These are phyloP conservation scores for Peromyscus polionotus DNA, from an alignment of 2,113 vertebrate species.

Conservation along the genomic window DNA sequence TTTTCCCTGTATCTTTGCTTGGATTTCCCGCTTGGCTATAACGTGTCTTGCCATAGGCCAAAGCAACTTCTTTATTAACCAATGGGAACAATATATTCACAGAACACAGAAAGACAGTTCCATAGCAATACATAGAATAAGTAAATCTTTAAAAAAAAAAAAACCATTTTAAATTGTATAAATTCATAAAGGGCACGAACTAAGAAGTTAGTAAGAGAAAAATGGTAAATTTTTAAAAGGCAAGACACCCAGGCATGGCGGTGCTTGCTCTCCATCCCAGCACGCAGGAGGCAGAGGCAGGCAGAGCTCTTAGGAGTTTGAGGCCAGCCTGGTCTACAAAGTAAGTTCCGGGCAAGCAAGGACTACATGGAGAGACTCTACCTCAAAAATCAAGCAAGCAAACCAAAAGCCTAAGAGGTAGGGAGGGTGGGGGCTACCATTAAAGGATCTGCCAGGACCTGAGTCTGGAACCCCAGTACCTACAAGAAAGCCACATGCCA, in stretches of 20 bases:
- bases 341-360: not conserved
- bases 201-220: slow-evolving; percentile 26
- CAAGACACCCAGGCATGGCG: too few species aligned
- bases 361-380: not conserved
- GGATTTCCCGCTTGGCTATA: too few species aligned
- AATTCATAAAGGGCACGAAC: not conserved
- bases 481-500: not conserved
- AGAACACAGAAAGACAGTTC: too few species aligned
- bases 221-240: not conserved
- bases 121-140: too few species aligned
- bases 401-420: not conserved
- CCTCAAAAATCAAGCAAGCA: not conserved
- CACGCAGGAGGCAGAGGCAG: not conserved
- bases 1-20: too few species aligned
- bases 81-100: too few species aligned
- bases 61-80: too few species aligned
- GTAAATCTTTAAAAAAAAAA: too few species aligned
- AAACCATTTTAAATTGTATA: not conserved
- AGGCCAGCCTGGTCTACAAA: not conserved
- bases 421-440: not conserved
- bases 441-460: not conserved
- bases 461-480: not conserved
- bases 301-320: not conserved
- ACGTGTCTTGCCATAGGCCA: too few species aligned
- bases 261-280: not conserved